These are phyloP conservation scores for Poecilia gillii DNA, from an alignment of 2,797 vertebrate genomes.

Conservation along the genomic window DNA sequence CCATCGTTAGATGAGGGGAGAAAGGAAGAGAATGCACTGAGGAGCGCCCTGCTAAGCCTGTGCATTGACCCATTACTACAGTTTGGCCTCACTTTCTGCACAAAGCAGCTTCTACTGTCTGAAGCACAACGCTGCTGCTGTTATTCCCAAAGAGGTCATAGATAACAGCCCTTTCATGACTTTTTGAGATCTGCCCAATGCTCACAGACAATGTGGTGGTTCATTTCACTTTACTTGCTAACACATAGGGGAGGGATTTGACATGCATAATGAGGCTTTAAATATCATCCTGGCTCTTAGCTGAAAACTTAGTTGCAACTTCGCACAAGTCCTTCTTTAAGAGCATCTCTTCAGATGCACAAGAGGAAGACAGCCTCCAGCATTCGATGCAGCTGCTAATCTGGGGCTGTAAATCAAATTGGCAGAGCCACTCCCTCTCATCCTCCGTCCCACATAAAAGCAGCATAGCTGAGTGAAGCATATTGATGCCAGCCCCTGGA, in stretches of 20 bases:
- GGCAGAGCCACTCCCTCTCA: conserved; percentile 55
- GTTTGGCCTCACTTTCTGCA: conserved; percentile 58
- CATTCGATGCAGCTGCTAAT: conserved; percentile 63
- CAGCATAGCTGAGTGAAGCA: conserved; percentile 47
- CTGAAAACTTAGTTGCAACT: conserved; percentile 20
- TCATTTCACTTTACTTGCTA: conserved; percentile 36
- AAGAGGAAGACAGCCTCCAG: conserved; percentile 58
- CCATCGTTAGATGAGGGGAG: conserved; percentile 37
- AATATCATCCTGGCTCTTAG: not conserved
- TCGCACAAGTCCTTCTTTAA: conserved; percentile 28
- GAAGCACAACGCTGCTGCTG: conserved; percentile 45
- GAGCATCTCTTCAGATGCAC: conserved; percentile 36
- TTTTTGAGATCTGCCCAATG: conserved; percentile 35
- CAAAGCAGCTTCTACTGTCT: conserved; percentile 48
- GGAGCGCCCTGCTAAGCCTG: conserved; percentile 63
- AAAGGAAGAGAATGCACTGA: conserved; percentile 49
- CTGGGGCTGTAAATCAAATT: conserved; percentile 65
- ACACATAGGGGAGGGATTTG: conserved; percentile 14
- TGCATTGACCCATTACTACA: conserved; percentile 72
- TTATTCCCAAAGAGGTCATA: conserved; percentile 68
- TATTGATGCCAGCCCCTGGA: conserved; percentile 63
- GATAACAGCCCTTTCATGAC: conserved; percentile 62
- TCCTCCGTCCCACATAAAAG: conserved; percentile 47
- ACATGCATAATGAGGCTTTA: conserved; percentile 22
- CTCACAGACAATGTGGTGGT: conserved; percentile 28